Evolutionary conservation across 2,797 vertebrate species (phyloP).

Genomic region (Linurgus olivaceus): DNA sequence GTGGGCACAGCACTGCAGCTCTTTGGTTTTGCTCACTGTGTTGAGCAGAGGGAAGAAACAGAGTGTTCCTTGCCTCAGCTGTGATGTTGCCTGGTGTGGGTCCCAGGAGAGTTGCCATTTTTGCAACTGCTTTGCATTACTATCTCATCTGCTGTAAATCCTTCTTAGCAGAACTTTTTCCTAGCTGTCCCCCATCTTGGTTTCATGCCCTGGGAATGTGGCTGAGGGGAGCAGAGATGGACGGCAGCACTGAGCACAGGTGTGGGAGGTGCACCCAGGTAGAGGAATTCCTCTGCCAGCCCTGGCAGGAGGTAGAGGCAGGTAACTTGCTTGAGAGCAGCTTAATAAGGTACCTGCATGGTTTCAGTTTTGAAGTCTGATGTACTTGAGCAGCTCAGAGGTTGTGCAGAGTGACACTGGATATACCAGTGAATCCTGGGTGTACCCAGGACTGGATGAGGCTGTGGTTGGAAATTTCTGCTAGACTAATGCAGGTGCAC

Average conservation of each 20-base stretch:
- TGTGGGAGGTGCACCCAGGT: not conserved
- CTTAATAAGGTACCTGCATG: not conserved
- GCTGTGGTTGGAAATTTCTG: not conserved
- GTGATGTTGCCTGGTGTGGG: rapidly evolving
- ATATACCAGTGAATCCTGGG: not conserved
- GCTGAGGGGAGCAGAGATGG: not conserved
- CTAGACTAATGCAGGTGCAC: not conserved
- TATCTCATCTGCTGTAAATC: not conserved
- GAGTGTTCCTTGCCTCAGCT: not conserved
- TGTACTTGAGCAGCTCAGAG: not conserved
- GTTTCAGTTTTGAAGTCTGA: not conserved
- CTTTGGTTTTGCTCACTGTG: not conserved
- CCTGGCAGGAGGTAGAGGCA: not conserved
- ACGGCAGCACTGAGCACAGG: not conserved
- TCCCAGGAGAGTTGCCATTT: not conserved
- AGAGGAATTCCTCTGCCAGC: not conserved
- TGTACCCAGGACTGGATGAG: not conserved
- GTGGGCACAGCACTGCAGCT: not conserved
- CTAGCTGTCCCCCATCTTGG: not conserved
- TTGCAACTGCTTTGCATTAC: not conserved
- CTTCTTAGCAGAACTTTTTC: not conserved
- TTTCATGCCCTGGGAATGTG: not conserved
- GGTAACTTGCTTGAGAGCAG: too few relatives aligned
- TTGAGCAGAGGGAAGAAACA: not conserved
- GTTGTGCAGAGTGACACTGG: not conserved